These are phyloP conservation scores for Manis pentadactyla DNA, from an alignment of 2,797 vertebrate species.

Conservation along the genomic window DNA sequence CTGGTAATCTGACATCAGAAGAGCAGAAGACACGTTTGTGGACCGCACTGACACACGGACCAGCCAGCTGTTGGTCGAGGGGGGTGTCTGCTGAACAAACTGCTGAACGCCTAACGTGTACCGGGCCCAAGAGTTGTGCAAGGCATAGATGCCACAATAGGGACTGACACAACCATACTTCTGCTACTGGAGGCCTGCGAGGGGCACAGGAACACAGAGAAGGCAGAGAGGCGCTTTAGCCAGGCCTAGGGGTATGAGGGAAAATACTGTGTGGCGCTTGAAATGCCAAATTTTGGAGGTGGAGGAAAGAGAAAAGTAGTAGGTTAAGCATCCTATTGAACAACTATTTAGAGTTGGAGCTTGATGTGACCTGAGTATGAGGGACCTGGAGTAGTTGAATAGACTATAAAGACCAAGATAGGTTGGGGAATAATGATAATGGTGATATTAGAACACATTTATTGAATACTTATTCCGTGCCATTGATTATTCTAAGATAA, in stretches of 20 bases:
- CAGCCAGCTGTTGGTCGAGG: background rate
- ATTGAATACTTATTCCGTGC: background rate
- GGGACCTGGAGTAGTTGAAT: background rate
- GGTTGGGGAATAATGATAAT: background rate
- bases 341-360: background rate
- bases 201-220: too few relatives aligned
- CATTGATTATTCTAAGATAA: background rate
- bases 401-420: background rate
- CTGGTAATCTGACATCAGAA: constrained; percentile 89
- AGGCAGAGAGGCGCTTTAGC: background rate
- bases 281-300: background rate
- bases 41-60: fast-evolving
- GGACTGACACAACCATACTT: too few relatives aligned
- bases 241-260: fast-evolving
- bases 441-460: background rate
- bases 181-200: background rate
- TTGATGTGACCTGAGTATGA: background rate
- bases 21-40: background rate
- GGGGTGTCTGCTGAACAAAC: background rate
- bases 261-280: background rate
- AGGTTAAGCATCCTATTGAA: background rate
- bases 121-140: background rate
- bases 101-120: fast-evolving
- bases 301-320: background rate
- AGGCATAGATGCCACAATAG: background rate